A percentile compares a stretch with the other conserved stretches of the same genome.
These are phyloP conservation scores for Diadegma fenestrale DNA, from an alignment of 2,888 invertebrate species.

Conservation along the genomic window DNA sequence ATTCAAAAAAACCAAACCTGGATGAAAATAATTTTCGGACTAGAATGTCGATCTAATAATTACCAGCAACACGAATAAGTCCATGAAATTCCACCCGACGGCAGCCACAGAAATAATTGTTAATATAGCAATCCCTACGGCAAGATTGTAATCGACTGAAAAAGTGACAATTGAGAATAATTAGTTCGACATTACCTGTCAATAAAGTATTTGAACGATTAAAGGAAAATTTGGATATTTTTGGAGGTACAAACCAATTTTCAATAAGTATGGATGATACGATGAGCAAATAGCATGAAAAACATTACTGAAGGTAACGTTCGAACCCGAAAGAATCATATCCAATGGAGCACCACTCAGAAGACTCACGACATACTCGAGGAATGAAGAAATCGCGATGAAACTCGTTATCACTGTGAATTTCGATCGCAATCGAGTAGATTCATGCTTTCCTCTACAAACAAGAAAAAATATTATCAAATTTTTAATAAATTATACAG, in stretches of 20 bases:
- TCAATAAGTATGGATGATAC: conserved; percentile 80
- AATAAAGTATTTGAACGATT: background rate
- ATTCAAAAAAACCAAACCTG: too few relatives aligned
- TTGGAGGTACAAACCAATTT: conserved; percentile 72
- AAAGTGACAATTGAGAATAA: background rate
- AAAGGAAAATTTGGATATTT: background rate
- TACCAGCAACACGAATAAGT: background rate
- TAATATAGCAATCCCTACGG: background rate
- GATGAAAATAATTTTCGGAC: background rate
- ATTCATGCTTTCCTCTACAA: conserved; percentile 73
- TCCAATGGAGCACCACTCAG: conserved; percentile 72
- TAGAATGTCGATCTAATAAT: conserved; percentile 73
- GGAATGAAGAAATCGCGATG: conserved; percentile 77
- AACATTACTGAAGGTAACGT: conserved; percentile 75
- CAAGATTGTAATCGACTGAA: background rate
- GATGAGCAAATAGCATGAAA: conserved; percentile 74
- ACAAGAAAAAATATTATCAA: background rate
- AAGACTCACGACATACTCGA: conserved; percentile 81
- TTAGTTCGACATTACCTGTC: background rate
- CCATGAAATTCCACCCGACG: background rate
- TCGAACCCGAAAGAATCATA: conserved; percentile 64
- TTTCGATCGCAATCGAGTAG: conserved; percentile 78
- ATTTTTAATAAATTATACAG: background rate
- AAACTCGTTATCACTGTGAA: conserved; percentile 73
- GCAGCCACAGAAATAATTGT: background rate